These are phyloP conservation scores for Polydrusus pterygomalis DNA, from an alignment of 2,888 invertebrate genomes.

Conservation along the genomic window DNA sequence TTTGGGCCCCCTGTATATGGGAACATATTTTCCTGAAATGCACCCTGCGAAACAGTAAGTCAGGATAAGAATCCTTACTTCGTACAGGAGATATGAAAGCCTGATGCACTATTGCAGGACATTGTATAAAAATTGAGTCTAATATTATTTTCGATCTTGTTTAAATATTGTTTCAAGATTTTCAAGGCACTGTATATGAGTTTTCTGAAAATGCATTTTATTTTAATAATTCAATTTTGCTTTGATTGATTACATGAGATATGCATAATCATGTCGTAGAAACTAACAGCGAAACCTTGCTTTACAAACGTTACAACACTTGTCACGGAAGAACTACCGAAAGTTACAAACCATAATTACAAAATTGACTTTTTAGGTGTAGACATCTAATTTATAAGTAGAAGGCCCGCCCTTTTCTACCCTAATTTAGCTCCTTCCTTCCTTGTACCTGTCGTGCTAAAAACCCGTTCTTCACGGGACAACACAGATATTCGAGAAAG, in stretches of 20 bases:
- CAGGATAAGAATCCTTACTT: too few species aligned
- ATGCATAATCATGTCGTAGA: neutral
- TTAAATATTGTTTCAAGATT: too few species aligned
- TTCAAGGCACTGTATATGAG: too few species aligned
- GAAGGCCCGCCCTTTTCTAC: slow-evolving; percentile 25
- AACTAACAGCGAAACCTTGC: neutral
- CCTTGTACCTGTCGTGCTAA: slow-evolving; percentile 43
- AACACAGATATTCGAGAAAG: slow-evolving; percentile 44
- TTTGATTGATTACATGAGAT: neutral
- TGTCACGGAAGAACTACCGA: slow-evolving; percentile 11
- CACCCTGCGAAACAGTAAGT: too few species aligned
- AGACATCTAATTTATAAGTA: slow-evolving; percentile 46
- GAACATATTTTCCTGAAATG: too few species aligned
- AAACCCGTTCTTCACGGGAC: slow-evolving; percentile 46
- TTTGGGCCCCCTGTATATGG: too few species aligned
- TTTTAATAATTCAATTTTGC: neutral
- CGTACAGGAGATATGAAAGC: too few species aligned
- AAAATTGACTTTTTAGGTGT: slow-evolving; percentile 31
- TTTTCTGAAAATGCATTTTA: too few species aligned
- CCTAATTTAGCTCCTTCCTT: slow-evolving; percentile 28
- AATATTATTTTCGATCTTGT: too few species aligned
- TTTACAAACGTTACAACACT: neutral
- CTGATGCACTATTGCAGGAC: too few species aligned
- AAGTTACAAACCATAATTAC: slow-evolving; percentile 12
- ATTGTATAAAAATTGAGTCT: too few species aligned